Conservation (phyloP, 2,797 vertebrate species). For the Poecilia gillii region DNA sequence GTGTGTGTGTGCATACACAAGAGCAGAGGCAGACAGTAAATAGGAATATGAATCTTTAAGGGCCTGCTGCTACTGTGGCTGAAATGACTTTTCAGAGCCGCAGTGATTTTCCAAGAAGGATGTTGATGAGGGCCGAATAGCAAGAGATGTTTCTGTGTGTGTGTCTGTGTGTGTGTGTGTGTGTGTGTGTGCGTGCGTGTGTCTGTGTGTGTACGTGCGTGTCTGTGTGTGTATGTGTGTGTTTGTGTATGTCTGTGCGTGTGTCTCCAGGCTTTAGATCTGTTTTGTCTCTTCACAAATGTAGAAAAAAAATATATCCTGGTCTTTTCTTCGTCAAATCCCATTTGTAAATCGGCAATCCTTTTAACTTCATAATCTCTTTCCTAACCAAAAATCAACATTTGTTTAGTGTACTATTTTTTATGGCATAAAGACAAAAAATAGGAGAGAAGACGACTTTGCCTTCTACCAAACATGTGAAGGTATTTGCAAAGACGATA, state of each 20-base stretch:
- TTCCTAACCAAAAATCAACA: constrained; percentile 18
- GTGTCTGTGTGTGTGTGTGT: constrained; percentile 17
- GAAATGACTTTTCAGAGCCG: constrained; percentile 80
- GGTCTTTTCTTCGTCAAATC: constrained; percentile 42
- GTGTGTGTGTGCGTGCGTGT: background rate
- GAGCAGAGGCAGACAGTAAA: constrained; percentile 76
- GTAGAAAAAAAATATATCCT: constrained; percentile 13
- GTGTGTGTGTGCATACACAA: constrained; percentile 16
- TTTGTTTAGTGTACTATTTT: constrained; percentile 15
- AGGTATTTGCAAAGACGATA: background rate
- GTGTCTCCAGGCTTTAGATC: constrained; percentile 50
- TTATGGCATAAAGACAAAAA: constrained; percentile 6
- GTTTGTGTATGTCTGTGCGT: background rate
- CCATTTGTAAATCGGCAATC: constrained; percentile 37
- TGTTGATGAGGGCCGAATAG: constrained; percentile 79
- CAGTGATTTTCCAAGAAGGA: constrained; percentile 81
- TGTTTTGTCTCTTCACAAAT: constrained; percentile 40
- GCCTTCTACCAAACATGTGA: background rate
- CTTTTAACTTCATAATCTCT: constrained; percentile 47
- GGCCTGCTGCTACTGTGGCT: constrained; percentile 77
- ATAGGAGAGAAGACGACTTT: background rate
- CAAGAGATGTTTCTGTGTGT: constrained; percentile 56
- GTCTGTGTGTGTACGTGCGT: constrained; percentile 15
- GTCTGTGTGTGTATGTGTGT: constrained; percentile 18
- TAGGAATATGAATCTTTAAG: constrained; percentile 84